Evolutionary conservation across 2,113 vertebrate species (phyloP).

Genomic region (Brachyhypopomus occidentalis): DNA sequence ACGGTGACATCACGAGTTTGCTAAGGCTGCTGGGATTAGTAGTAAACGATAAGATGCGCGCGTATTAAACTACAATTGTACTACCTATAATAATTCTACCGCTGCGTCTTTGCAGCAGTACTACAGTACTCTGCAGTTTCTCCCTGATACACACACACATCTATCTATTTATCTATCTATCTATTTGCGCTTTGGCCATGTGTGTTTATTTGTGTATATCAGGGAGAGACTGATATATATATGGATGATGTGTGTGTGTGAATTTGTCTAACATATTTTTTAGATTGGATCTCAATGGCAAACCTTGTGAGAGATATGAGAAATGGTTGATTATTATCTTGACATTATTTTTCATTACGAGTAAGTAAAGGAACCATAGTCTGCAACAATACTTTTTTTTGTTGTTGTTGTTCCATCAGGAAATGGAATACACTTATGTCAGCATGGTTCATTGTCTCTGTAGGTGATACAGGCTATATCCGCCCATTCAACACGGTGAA

Average conservation of each 20-base stretch:
- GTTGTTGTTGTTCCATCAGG: neutral
- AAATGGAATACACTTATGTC: slow-evolving; percentile 40
- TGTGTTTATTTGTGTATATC: too few species aligned
- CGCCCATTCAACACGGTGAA: slow-evolving; percentile 57
- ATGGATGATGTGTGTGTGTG: too few species aligned
- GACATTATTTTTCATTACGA: too few species aligned
- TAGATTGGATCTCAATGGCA: neutral
- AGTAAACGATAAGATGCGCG: slow-evolving; percentile 46
- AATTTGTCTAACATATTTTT: too few species aligned
- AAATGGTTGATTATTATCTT: neutral
- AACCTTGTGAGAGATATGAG: too few species aligned
- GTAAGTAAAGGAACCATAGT: neutral
- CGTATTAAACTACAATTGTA: neutral
- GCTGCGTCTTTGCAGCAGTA: too few species aligned
- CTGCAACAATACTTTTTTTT: neutral
- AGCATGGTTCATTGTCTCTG: slow-evolving; percentile 55
- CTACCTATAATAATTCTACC: too few species aligned
- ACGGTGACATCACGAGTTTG: slow-evolving; percentile 49
- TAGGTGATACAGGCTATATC: slow-evolving; percentile 50
- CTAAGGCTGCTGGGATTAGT: slow-evolving; percentile 61
- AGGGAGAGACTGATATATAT: too few species aligned
- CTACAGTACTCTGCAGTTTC: too few species aligned
- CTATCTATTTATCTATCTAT: too few species aligned
- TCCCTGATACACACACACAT: too few species aligned
- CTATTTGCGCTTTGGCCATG: too few species aligned